A percentile compares a stretch with the other conserved stretches of the same genome.
Evolutionary conservation across 2,797 vertebrate species (phyloP).

Genomic region (Nasua narica): DNA sequence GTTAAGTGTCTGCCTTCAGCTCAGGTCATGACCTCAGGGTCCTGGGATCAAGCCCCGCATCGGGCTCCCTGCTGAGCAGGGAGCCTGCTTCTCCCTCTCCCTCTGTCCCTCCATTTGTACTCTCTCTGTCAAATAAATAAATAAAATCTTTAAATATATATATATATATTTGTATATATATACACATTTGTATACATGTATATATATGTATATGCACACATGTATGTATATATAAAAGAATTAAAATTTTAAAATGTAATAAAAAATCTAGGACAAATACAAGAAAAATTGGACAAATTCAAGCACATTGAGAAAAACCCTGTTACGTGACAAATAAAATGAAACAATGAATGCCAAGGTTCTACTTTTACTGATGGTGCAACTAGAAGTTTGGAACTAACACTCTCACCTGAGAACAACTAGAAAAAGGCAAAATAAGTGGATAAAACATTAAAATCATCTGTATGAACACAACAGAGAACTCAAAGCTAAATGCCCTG

Average conservation of each 20-base stretch:
- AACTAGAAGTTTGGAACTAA: not conserved
- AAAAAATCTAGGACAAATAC: not conserved
- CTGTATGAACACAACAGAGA: not conserved
- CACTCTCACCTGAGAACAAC: not conserved
- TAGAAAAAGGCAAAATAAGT: constrained; percentile 1
- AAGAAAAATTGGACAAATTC: not conserved
- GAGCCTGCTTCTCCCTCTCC: too few relatives aligned
- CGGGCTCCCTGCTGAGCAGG: too few relatives aligned
- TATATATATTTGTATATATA: too few relatives aligned
- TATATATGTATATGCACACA: too few relatives aligned
- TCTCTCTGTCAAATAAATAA: too few relatives aligned
- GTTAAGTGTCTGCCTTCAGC: too few relatives aligned
- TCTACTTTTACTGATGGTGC: not conserved
- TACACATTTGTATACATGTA: too few relatives aligned
- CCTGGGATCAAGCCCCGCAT: too few relatives aligned
- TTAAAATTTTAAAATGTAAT: not conserved
- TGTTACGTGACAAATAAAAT: not conserved
- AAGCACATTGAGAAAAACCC: not conserved
- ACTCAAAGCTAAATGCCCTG: not conserved
- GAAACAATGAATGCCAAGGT: not conserved
- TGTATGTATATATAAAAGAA: not conserved
- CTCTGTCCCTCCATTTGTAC: too few relatives aligned
- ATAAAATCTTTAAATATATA: too few relatives aligned
- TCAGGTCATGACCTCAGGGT: too few relatives aligned
- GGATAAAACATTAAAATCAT: not conserved